These are phyloP conservation scores for Cottus gobio DNA, from an alignment of 2,113 vertebrate genomes.

Conservation along the genomic window DNA sequence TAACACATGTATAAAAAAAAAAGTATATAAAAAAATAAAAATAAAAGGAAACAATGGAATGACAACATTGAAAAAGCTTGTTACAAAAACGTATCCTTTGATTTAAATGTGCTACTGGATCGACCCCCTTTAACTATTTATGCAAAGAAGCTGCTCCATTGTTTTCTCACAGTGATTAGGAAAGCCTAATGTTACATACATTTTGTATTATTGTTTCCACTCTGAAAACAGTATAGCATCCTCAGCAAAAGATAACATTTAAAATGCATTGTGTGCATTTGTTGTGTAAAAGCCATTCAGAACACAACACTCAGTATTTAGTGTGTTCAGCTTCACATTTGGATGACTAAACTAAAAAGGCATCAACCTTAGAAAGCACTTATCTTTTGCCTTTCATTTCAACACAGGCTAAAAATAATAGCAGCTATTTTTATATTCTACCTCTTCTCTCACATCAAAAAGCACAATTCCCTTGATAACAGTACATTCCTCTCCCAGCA, in stretches of 20 bases:
- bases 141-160: neutral
- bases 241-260: neutral
- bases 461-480: neutral
- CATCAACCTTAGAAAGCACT: neutral
- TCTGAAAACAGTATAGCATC: neutral
- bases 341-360: neutral
- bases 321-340: neutral
- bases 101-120: neutral
- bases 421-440: slow-evolving; percentile 17
- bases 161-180: neutral
- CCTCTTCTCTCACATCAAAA: slow-evolving; percentile 9
- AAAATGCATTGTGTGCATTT: neutral
- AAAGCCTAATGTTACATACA: neutral
- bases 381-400: neutral
- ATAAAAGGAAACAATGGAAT: accelerated
- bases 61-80: neutral
- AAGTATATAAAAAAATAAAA: too few relatives aligned
- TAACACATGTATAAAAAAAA: neutral
- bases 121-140: neutral
- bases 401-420: slow-evolving; percentile 39
- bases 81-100: neutral
- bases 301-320: neutral
- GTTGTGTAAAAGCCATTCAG: neutral
- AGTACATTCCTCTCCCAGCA: neutral
- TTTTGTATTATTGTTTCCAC: neutral